Conservation (phyloP, 2,888 invertebrate genomes). For the Parnassius mnemosyne region DNA sequence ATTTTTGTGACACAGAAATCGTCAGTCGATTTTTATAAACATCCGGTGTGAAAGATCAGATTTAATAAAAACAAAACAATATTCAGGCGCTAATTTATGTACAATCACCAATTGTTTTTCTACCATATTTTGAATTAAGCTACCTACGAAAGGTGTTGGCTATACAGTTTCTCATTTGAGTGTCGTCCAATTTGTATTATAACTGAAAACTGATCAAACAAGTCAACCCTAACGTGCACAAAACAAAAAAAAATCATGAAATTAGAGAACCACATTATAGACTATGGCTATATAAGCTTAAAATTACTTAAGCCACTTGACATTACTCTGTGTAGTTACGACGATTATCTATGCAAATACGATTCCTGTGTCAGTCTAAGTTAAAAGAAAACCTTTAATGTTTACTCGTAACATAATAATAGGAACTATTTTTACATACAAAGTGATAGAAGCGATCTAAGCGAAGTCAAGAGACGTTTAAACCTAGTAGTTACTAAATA, state of each 20-base stretch:
- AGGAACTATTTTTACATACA: slow-evolving; percentile 59
- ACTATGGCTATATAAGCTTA: too few relatives aligned
- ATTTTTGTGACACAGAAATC: slow-evolving; percentile 20
- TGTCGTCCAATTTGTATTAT: background rate
- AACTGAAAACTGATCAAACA: too few relatives aligned
- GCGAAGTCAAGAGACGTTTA: slow-evolving; percentile 42
- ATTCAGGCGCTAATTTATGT: background rate
- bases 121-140: background rate
- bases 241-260: too few relatives aligned
- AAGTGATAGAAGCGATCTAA: slow-evolving; percentile 59
- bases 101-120: background rate
- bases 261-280: too few relatives aligned
- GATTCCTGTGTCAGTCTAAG: slow-evolving; percentile 20
- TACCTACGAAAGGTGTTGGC: background rate
- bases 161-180: background rate
- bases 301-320: background rate
- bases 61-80: background rate
- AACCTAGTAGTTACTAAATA: slow-evolving; percentile 36
- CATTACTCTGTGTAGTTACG: background rate
- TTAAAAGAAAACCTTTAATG: slow-evolving; percentile 23
- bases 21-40: background rate
- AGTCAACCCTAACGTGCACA: too few relatives aligned
- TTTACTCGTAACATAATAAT: slow-evolving; percentile 35
- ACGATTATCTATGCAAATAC: background rate
- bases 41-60: background rate